Evolutionary conservation across 1,140 invertebrate genomes (phyloP).

Genomic region (Drosophila lini): DNA sequence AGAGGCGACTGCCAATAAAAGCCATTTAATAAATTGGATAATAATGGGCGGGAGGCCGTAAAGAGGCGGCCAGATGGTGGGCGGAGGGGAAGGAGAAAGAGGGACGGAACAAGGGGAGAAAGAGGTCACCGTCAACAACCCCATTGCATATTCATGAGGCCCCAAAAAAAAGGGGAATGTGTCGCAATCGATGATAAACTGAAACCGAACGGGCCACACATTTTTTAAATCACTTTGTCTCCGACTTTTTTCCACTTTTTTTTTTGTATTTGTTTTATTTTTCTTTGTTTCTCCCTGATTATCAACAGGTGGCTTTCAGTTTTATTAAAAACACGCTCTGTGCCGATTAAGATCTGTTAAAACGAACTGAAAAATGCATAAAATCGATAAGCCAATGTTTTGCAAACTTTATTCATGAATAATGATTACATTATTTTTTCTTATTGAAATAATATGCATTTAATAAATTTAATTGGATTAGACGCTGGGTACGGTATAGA

Average conservation of each 20-base stretch:
- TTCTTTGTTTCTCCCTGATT: slow-evolving; percentile 11
- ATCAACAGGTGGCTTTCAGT: slow-evolving; percentile 39
- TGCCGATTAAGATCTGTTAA: slow-evolving; percentile 9
- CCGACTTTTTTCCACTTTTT: slow-evolving; percentile 1
- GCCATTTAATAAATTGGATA: slow-evolving; percentile 65
- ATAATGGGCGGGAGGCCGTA: slow-evolving; percentile 46
- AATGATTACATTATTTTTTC: background rate
- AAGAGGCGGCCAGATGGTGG: slow-evolving; percentile 13
- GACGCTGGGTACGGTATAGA: too few species aligned
- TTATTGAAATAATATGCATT: too few species aligned
- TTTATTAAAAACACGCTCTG: slow-evolving; percentile 8
- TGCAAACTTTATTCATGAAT: background rate
- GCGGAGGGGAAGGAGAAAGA: slow-evolving; percentile 9
- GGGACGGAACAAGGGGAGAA: slow-evolving; percentile 1
- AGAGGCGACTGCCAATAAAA: slow-evolving; percentile 52
- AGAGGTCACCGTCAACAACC: slow-evolving; percentile 31
- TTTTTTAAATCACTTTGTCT: slow-evolving; percentile 28
- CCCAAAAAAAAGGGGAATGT: slow-evolving; percentile 1
- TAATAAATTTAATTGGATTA: too few species aligned
- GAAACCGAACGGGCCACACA: slow-evolving; percentile 10
- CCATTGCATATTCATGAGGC: slow-evolving; percentile 70
- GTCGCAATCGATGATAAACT: slow-evolving; percentile 44
- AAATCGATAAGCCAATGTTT: slow-evolving; percentile 10
- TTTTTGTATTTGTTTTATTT: slow-evolving; percentile 9
- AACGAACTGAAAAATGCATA: background rate